phyloP scores from a whole-genome alignment of 2,113 vertebrate species.

The Calcarius ornatus region DNA sequence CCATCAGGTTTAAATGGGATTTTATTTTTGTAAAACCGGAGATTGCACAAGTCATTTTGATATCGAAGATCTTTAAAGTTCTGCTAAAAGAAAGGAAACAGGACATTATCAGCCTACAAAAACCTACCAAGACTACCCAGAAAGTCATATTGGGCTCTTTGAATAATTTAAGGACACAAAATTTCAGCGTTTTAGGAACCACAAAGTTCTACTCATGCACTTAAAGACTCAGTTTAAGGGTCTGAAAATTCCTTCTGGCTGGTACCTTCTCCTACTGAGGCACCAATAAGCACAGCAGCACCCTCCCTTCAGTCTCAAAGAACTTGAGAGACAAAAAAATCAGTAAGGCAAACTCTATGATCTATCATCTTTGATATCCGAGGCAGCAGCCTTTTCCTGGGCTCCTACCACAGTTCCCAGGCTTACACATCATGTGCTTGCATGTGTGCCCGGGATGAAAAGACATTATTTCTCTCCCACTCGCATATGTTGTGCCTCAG shows the following conservation, averaged over 20 bases:
- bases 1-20: constrained; percentile 95
- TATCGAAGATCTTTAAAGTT: constrained; percentile 89
- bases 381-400: not conserved
- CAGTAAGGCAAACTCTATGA: not conserved
- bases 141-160: not conserved
- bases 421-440: not conserved
- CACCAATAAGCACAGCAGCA: not conserved
- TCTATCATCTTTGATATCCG: not conserved
- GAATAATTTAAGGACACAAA: not conserved
- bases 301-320: not conserved
- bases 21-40: constrained; percentile 97
- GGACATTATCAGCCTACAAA: not conserved
- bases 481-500: accelerated
- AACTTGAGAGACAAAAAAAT: not conserved
- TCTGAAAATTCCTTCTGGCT: not conserved
- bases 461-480: not conserved
- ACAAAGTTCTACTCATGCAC: not conserved
- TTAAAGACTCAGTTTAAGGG: not conserved
- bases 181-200: not conserved
- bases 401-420: not conserved
- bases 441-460: not conserved
- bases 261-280: not conserved
- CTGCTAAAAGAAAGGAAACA: constrained; percentile 75
- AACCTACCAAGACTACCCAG: not conserved
- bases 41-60: constrained; percentile 91